A percentile compares a stretch with the other conserved stretches of the same genome.
These are phyloP conservation scores for Scolopax mira DNA, from an alignment of 2,113 vertebrate genomes.

Conservation along the genomic window DNA sequence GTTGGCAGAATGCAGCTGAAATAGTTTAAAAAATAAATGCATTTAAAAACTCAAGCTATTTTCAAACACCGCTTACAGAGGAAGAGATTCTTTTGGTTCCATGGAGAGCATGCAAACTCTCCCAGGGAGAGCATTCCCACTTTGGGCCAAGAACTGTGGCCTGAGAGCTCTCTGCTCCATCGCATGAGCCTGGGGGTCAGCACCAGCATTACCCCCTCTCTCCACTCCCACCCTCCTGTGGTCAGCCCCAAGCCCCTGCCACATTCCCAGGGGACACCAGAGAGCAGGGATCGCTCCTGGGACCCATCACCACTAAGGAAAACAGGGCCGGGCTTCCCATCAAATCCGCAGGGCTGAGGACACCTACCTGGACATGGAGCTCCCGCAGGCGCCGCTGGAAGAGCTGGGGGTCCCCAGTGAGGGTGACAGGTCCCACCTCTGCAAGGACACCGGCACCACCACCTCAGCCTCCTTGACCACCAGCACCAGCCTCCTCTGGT, in stretches of 20 bases:
- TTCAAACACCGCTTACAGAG: not conserved
- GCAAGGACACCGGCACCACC: not conserved
- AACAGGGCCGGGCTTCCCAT: not conserved
- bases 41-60: not conserved
- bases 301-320: rapidly evolving
- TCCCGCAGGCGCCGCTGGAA: slow-evolving; percentile 89
- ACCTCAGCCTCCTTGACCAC: not conserved
- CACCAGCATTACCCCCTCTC: rapidly evolving
- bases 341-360: rapidly evolving
- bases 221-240: rapidly evolving
- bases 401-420: slow-evolving; percentile 84
- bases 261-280: not conserved
- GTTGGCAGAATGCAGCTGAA: not conserved
- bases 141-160: not conserved
- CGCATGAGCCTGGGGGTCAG: not conserved
- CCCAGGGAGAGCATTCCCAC: not conserved
- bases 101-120: not conserved
- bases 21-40: rapidly evolving
- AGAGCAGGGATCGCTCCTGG: not conserved
- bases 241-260: not conserved
- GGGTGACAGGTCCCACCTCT: slow-evolving; percentile 90
- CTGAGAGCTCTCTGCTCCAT: not conserved
- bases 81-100: not conserved
- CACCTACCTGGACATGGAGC: slow-evolving; percentile 88
- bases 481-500: not conserved